Conservation (phyloP, 2,888 invertebrate genomes). For the Noctua fimbriata region DNA sequence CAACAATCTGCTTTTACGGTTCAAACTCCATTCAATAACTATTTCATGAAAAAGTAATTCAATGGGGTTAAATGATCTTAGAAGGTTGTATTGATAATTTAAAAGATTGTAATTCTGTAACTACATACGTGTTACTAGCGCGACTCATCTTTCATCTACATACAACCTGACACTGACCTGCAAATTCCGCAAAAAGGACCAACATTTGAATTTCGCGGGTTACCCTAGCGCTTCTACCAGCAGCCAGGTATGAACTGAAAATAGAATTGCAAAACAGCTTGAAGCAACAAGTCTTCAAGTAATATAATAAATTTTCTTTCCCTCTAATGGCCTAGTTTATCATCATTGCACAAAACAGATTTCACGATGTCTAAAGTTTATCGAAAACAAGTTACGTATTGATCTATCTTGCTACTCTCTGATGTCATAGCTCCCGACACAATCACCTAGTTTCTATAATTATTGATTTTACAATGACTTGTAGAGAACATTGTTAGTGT, state of each 20-base stretch:
- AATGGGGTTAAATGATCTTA: too few species aligned
- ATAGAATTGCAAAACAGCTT: not conserved
- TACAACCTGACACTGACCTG: too few species aligned
- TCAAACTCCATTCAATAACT: too few species aligned
- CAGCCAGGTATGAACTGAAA: not conserved
- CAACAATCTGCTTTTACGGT: not conserved
- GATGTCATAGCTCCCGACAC: slow-evolving; percentile 52
- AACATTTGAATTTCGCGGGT: too few species aligned
- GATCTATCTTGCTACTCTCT: slow-evolving; percentile 17
- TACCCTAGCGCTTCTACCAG: too few species aligned
- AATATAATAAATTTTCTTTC: not conserved
- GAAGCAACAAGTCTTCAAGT: not conserved
- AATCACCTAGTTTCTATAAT: slow-evolving; percentile 50
- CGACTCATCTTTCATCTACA: too few species aligned
- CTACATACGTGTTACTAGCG: too few species aligned
- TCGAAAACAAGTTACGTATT: slow-evolving; percentile 4
- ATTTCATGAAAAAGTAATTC: too few species aligned
- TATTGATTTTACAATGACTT: slow-evolving; percentile 60
- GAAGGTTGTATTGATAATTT: too few species aligned
- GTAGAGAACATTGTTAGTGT: slow-evolving; percentile 61
- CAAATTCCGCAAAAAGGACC: too few species aligned
- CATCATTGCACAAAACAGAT: not conserved
- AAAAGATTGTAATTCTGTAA: too few species aligned
- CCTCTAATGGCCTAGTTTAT: not conserved
- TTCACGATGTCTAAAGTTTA: not conserved